Percentiles rank a stretch among this genome's conserved stretches.
These are phyloP conservation scores for Nothocercus julius DNA, from an alignment of 2,113 vertebrate species.

Conservation along the genomic window DNA sequence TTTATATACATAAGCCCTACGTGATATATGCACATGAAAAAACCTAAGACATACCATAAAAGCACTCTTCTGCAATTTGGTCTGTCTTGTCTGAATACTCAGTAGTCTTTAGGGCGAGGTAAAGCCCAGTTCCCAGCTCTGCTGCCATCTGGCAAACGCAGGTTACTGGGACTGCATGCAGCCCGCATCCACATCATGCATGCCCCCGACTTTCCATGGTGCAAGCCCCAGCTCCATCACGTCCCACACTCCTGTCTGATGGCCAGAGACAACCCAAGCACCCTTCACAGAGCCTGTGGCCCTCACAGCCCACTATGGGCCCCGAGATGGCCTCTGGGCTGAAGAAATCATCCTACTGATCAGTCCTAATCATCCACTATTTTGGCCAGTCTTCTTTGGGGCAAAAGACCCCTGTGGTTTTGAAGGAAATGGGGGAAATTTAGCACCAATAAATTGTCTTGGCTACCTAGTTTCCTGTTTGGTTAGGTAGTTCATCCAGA, in stretches of 20 bases:
- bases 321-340: neutral
- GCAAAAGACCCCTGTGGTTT: neutral
- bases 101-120: neutral
- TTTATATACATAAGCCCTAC: neutral
- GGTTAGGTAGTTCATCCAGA: neutral
- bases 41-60: neutral
- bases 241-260: neutral
- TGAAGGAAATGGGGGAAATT: neutral
- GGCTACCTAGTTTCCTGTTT: neutral
- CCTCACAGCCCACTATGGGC: neutral
- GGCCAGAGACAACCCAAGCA: neutral
- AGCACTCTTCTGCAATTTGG: neutral
- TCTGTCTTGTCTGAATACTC: neutral
- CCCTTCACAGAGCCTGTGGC: accelerated
- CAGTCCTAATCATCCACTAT: neutral
- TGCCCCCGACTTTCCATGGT: neutral
- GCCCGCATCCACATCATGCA: neutral
- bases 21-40: neutral
- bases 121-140: neutral
- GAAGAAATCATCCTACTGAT: neutral
- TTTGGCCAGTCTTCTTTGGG: neutral
- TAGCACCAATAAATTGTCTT: neutral
- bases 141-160: neutral
- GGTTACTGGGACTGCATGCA: neutral
- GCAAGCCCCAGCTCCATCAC: neutral